These are phyloP conservation scores for Anthrax anthrax DNA, from an alignment of 2,888 invertebrate species.

Conservation along the genomic window DNA sequence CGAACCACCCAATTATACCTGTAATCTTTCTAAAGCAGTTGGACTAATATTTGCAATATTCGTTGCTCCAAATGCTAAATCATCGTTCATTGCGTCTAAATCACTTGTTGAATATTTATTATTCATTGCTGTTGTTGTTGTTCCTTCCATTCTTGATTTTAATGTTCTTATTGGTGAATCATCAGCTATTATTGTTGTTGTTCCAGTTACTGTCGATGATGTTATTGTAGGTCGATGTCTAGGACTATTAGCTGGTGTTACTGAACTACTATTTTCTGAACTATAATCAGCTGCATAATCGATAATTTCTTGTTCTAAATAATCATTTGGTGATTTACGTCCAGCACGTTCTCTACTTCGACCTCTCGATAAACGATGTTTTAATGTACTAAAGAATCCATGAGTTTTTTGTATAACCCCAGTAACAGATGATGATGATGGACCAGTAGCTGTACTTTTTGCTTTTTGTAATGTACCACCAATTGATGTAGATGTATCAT, in stretches of 20 bases:
- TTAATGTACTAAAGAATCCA: constrained; percentile 67
- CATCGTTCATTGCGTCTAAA: constrained; percentile 20
- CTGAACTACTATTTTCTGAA: constrained; percentile 54
- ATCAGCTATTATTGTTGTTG: constrained; percentile 24
- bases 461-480: constrained; percentile 38
- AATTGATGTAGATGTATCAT: constrained; percentile 36
- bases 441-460: constrained; percentile 31
- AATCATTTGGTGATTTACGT: constrained; percentile 43
- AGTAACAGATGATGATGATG: constrained; percentile 51
- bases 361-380: constrained; percentile 65
- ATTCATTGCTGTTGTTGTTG: constrained; percentile 25
- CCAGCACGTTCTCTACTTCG: constrained; percentile 50
- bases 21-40: constrained; percentile 9
- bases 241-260: constrained; percentile 57
- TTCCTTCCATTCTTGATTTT: constrained; percentile 27
- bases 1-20: constrained; percentile 3
- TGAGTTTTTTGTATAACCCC: constrained; percentile 65
- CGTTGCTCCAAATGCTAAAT: not conserved
- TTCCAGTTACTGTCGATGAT: constrained; percentile 42
- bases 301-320: constrained; percentile 46
- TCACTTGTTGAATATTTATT: constrained; percentile 13
- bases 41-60: constrained; percentile 3
- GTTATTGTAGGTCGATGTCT: constrained; percentile 54
- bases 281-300: constrained; percentile 71
- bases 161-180: constrained; percentile 26